Conservation (phyloP, 1,140 invertebrate genomes). For the Frieseomelitta varia region DNA sequence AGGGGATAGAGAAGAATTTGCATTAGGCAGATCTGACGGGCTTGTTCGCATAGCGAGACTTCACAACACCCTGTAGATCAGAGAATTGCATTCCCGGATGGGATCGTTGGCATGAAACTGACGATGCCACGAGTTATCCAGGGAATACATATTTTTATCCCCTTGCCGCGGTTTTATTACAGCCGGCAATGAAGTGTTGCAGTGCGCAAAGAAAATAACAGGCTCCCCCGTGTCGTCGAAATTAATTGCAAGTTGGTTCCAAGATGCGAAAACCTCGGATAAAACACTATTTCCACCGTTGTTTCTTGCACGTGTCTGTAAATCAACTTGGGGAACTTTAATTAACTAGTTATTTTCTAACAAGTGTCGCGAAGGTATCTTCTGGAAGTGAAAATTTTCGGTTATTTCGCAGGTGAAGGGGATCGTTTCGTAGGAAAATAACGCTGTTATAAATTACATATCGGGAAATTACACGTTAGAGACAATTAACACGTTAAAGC, state of each 20-base stretch:
- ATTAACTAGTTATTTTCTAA: background rate
- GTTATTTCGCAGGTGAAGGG: too few relatives aligned
- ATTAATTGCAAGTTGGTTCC: slow-evolving; percentile 3
- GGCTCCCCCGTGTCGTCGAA: background rate
- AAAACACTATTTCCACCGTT: background rate
- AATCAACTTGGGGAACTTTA: background rate
- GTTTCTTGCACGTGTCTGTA: background rate
- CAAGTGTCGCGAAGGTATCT: too few relatives aligned
- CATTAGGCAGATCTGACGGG: slow-evolving; percentile 13
- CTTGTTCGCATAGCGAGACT: background rate
- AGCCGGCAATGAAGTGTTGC: background rate
- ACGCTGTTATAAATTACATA: too few relatives aligned
- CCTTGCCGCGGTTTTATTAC: background rate
- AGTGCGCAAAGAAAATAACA: background rate
- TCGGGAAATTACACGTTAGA: too few relatives aligned
- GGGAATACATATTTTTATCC: slow-evolving; percentile 30
- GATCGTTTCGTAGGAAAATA: background rate
- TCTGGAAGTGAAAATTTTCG: background rate
- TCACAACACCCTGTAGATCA: background rate
- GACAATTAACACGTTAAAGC: too few relatives aligned
- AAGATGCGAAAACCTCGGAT: background rate
- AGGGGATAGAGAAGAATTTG: background rate
- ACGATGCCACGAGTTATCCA: background rate
- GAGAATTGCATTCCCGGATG: slow-evolving; percentile 19
- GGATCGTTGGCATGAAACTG: slow-evolving; percentile 3